A percentile compares a stretch with the other conserved stretches of the same genome.
phyloP scores from a whole-genome alignment of 1,140 invertebrate species.

The Cotesia vestalis region DNA sequence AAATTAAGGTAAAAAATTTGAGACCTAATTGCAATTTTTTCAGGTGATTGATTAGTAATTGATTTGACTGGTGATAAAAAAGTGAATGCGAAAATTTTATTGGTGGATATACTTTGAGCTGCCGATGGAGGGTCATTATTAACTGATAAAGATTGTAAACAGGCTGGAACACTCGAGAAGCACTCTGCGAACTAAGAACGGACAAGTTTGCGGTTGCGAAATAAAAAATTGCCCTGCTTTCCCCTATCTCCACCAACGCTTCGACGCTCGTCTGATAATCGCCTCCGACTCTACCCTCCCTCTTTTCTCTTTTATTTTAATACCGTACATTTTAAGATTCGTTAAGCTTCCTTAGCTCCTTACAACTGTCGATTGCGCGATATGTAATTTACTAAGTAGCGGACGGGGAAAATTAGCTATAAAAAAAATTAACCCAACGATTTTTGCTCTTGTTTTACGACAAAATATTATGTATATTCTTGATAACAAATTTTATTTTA shows the following conservation, averaged over 20 bases:
- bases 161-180: conserved; percentile 18
- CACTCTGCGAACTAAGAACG: background rate
- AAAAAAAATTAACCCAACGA: too few species aligned
- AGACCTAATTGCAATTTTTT: too few species aligned
- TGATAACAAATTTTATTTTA: too few species aligned
- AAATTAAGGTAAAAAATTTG: too few species aligned
- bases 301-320: conserved; percentile 29
- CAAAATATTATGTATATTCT: too few species aligned
- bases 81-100: conserved; percentile 17
- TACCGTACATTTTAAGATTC: conserved; percentile 34
- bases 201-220: conserved; percentile 30
- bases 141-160: conserved; percentile 27
- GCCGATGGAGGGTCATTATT: conserved; percentile 13
- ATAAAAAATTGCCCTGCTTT: conserved; percentile 38
- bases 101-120: conserved; percentile 1
- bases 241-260: conserved; percentile 34
- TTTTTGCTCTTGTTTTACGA: too few species aligned
- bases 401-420: background rate
- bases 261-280: background rate
- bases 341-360: conserved; percentile 29
- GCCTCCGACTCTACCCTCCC: too few species aligned
- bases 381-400: conserved; percentile 13
- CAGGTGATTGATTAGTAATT: too few species aligned
- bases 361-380: conserved; percentile 8
- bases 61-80: conserved; percentile 9